Evolutionary conservation across 2,888 invertebrate genomes (phyloP), one percentile per base, ranked within the genome.

Genomic region (Villa cingulata): DNA sequence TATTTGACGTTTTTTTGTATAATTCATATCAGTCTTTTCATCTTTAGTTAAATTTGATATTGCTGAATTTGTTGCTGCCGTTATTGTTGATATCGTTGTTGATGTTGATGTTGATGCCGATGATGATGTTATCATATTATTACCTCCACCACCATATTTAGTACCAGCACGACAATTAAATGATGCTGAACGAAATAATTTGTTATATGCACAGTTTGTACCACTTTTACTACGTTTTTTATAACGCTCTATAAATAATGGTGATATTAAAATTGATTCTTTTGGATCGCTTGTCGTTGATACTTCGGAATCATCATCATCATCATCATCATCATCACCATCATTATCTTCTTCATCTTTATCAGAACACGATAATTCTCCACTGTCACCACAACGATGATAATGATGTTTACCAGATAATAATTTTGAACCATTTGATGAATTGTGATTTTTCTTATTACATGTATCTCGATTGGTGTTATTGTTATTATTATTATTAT

Each of bases 1-100:
- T 52, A 68, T 70, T 64, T 82, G 82, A 39, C 83, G 75, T 56
- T 81, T 75, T 62, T 83, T 83, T 63, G 81, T 83, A 54, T 83
- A 77, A 69, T 86, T 86, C 66, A 81, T 81, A 65, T 86, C 86
- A 47, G 82, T 83, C 72, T 84, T 83, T 65, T 83, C 83, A 54
- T 75, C 79, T 66, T 83, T 83, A 48, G 81, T 81, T 54, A 83
- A 64, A 36, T 61, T 62, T 42, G 64, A 60, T 48, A 58, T 54
- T 41, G 23, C 38, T 36, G 18, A 40, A 18, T 58, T 59, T 32
- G 12, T 12, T 12, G 3, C 38, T 55, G 50, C 37, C 49, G 9
- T 49, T 32, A 12, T 9, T 12, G 3, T 12, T 32, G 29, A 12
- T 27, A 9, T 9, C 10, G 27, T 27, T 27, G 27, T 27, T 27